Conservation (phyloP, 2,888 invertebrate species). For the Brenthis ino region DNA sequence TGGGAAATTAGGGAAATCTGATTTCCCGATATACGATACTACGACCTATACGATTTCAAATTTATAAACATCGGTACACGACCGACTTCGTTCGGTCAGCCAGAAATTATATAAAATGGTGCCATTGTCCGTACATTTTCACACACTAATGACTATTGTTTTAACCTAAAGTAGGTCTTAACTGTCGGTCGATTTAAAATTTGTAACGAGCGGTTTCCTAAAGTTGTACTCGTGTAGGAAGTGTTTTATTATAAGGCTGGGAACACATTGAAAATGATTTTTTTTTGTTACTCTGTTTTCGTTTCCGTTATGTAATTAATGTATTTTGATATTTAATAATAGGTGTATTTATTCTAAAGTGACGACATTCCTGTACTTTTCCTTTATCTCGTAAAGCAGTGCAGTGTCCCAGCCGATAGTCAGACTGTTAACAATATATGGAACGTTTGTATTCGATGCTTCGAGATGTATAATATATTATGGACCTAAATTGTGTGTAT, state of each 20-base stretch:
- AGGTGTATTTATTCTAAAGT: too few relatives aligned
- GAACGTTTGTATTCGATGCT: constrained; percentile 43
- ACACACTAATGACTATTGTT: too few relatives aligned
- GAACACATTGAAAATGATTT: not conserved
- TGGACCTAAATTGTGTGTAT: constrained; percentile 76
- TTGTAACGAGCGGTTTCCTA: not conserved
- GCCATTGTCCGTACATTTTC: too few relatives aligned
- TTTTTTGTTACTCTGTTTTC: not conserved
- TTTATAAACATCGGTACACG: too few relatives aligned
- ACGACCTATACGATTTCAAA: too few relatives aligned
- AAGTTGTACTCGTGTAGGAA: constrained; percentile 25
- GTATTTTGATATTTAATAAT: too few relatives aligned
- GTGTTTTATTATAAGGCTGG: constrained; percentile 28
- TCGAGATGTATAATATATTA: constrained; percentile 47
- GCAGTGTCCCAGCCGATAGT: constrained; percentile 19
- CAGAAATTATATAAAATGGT: too few relatives aligned
- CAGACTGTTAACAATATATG: constrained; percentile 23
- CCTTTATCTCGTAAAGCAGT: not conserved
- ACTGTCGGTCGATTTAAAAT: not conserved
- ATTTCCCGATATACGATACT: too few relatives aligned
- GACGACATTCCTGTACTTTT: not conserved
- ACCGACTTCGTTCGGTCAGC: too few relatives aligned
- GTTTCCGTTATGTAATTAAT: too few relatives aligned
- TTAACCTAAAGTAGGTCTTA: too few relatives aligned
- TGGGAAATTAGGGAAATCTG: too few relatives aligned